Percentiles rank a stretch among this genome's conserved stretches.
phyloP scores from a whole-genome alignment of 2,888 invertebrate species.

The Chironomus tentans region DNA sequence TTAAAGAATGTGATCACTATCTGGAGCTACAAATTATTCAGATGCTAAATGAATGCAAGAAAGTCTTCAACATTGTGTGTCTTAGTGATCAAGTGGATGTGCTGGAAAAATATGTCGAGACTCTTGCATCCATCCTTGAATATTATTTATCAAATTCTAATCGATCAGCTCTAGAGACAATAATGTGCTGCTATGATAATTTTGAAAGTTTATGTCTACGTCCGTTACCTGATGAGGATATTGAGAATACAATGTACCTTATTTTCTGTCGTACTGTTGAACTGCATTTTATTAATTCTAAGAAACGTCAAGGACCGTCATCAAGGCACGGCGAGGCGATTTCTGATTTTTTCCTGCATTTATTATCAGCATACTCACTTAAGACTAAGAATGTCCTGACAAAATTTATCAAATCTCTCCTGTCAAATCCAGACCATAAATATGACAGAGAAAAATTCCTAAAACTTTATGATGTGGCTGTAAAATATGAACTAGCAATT shows the following conservation, averaged over 20 bases:
- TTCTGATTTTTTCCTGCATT: slow-evolving; percentile 14
- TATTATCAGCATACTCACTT: neutral
- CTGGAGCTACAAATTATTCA: slow-evolving; percentile 19
- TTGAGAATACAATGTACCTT: slow-evolving; percentile 10
- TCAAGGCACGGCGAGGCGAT: slow-evolving; percentile 14
- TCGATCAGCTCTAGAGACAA: slow-evolving; percentile 5
- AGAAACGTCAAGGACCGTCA: neutral
- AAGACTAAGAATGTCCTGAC: slow-evolving; percentile 20
- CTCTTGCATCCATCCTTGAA: neutral
- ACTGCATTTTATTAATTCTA: slow-evolving; percentile 6
- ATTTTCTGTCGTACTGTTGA: slow-evolving; percentile 16
- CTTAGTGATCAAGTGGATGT: slow-evolving; percentile 21
- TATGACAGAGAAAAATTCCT: slow-evolving; percentile 13
- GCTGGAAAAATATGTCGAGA: slow-evolving; percentile 11
- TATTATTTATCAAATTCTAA: neutral
- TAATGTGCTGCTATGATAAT: slow-evolving; percentile 17
- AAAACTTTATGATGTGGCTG: slow-evolving; percentile 14
- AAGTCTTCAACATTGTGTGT: slow-evolving; percentile 15
- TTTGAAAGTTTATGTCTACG: slow-evolving; percentile 2
- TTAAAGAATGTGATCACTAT: neutral
- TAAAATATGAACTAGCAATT: slow-evolving; percentile 20
- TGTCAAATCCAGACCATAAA: slow-evolving; percentile 16
- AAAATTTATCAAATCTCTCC: slow-evolving; percentile 17
- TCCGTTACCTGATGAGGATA: slow-evolving; percentile 13
- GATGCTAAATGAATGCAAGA: slow-evolving; percentile 20